These are phyloP conservation scores for Salarias fasciatus DNA, from an alignment of 2,797 vertebrate species.

Conservation along the genomic window DNA sequence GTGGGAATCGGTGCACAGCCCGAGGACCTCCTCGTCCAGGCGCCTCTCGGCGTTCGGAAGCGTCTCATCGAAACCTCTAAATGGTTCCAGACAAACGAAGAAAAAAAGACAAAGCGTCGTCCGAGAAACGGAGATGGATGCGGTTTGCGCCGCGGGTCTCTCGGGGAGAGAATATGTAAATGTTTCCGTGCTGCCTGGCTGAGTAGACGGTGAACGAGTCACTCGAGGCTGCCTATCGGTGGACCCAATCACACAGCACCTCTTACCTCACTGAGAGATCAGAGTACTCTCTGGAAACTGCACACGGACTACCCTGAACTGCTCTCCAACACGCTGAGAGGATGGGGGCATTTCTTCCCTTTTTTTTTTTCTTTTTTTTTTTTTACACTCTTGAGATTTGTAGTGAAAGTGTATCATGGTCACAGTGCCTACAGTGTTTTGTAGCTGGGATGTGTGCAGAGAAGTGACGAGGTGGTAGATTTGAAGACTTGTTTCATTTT, in stretches of 20 bases:
- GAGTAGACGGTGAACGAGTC: slow-evolving; percentile 26
- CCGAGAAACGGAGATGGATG: slow-evolving; percentile 6
- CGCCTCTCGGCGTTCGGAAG: background rate
- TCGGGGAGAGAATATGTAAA: slow-evolving; percentile 34
- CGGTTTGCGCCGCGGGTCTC: background rate
- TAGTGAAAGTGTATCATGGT: slow-evolving; percentile 66
- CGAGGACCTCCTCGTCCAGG: too few relatives aligned
- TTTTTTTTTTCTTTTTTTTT: slow-evolving; percentile 4
- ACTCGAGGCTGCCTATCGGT: slow-evolving; percentile 29
- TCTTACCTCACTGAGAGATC: slow-evolving; percentile 61
- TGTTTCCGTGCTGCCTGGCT: slow-evolving; percentile 19
- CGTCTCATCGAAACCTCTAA: slow-evolving; percentile 31
- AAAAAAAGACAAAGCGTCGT: slow-evolving; percentile 6
- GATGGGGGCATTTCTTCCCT: slow-evolving; percentile 5
- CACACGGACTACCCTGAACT: slow-evolving; percentile 48
- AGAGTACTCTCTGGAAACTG: slow-evolving; percentile 47
- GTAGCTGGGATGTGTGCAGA: slow-evolving; percentile 38
- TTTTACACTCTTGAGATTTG: slow-evolving; percentile 62
- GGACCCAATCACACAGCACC: slow-evolving; percentile 54
- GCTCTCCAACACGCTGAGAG: slow-evolving; percentile 39
- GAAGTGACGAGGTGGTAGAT: slow-evolving; percentile 14
- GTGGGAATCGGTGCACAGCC: background rate
- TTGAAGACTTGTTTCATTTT: slow-evolving; percentile 23
- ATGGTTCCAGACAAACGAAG: slow-evolving; percentile 27
- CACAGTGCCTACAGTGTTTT: slow-evolving; percentile 78